Evolutionary conservation across 2,888 invertebrate species (phyloP), one percentile per base, ranked within the genome.

Genomic region (Aphrophora alni): DNA sequence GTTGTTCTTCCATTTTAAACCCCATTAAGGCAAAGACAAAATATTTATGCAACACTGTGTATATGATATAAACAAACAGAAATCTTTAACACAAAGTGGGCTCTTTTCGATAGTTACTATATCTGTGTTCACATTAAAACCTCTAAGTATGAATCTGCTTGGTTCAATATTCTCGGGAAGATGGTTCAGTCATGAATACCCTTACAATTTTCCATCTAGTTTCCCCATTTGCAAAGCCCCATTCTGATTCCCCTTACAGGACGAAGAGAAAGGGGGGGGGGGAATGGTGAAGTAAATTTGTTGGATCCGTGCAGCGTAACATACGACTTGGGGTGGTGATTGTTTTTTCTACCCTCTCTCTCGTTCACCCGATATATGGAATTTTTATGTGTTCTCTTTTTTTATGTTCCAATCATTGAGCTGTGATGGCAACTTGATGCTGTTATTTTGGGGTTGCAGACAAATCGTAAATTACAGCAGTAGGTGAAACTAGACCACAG

Each of bases 321-420:
- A 59, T 59, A 59, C 59, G 27, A 38, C 38, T 71, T 38, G 74
- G 81, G 78, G 81, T 70, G 81, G 81, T 51, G 81, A 81, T 81
- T 81, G 81, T 81, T 81, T 81, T 78, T 77, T 73, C 77, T 4
- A 12, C 59, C 59, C 14, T 14, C 8, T 59, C 59, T 21, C 59
- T 59, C 59, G 5, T 12, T 44, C 59, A 14, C 59, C 59, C 59
- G 81, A 81, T 81, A 81, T 81, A 81, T 81, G 81, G 81, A 81
- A 81, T 81, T 81, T 81, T 81, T 81, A 81, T 81, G 74, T 73
- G 26, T 75, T 71, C 78, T 51, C 38, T 21, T 59, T 59, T 75
- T 81, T 81, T 81, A 81, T 77, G 81, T 77, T 69, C 70, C 78
- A 75, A 81, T 81, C 81, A 81, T 81, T 70, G 77, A 77, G 76